Conservation (phyloP, 2,113 vertebrate genomes). For the Chaenogobius annularis region DNA sequence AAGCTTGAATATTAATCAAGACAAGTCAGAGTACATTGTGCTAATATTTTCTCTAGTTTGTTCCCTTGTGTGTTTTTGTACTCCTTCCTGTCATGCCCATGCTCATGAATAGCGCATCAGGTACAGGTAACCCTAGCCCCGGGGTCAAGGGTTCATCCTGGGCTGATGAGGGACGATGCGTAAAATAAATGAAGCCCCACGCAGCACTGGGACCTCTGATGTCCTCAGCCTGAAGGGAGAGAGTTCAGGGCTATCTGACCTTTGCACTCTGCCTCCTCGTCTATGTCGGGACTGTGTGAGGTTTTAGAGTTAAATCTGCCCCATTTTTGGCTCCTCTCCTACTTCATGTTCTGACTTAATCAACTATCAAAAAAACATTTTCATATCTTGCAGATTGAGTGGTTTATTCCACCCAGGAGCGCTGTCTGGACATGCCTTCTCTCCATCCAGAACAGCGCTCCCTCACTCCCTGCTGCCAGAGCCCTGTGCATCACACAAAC, state of each 20-base stretch:
- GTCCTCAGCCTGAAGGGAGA: conserved; percentile 62
- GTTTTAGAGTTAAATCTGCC: conserved; percentile 46
- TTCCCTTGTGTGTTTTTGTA: background rate
- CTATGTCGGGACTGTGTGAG: conserved; percentile 38
- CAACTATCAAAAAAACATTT: conserved; percentile 25
- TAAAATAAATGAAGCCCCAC: conserved; percentile 71
- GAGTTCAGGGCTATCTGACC: conserved; percentile 66
- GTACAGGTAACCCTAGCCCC: conserved; percentile 76
- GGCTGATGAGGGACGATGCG: conserved; percentile 73
- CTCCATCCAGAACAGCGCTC: conserved; percentile 21
- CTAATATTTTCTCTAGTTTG: conserved; percentile 6
- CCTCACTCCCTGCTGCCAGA: conserved; percentile 16
- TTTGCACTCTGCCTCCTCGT: conserved; percentile 46
- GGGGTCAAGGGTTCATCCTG: conserved; percentile 65
- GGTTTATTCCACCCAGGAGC: conserved; percentile 31
- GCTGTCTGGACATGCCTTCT: conserved; percentile 61
- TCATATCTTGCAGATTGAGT: conserved; percentile 16
- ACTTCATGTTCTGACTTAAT: conserved; percentile 20
- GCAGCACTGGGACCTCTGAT: conserved; percentile 66
- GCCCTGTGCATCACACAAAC: conserved; percentile 35
- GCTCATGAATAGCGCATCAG: conserved; percentile 65
- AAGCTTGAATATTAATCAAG: background rate
- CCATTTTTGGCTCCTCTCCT: conserved; percentile 19
- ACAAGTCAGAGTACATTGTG: background rate
- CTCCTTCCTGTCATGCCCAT: conserved; percentile 53